Conservation (phyloP, 2,888 invertebrate genomes). For the Dyspetes luteomarginatus region DNA sequence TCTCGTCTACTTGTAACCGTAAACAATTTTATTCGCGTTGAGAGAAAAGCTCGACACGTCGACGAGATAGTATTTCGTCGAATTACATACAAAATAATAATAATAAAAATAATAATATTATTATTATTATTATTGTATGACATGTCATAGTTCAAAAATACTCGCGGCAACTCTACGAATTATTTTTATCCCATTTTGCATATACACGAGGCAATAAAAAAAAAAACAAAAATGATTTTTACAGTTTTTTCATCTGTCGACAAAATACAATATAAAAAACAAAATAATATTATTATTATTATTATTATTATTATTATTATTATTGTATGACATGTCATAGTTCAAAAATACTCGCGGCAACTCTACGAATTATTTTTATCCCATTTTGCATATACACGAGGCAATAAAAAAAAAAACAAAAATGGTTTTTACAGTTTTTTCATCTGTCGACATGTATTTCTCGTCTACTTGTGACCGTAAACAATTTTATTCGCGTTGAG, state of each 20-base stretch:
- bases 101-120: no score
- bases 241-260: no score
- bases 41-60: conserved; percentile 27
- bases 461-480: background rate
- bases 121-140: no score
- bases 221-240: background rate
- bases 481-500: conserved; percentile 38
- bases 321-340: no score
- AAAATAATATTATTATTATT: no score
- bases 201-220: background rate
- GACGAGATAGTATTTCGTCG: conserved; percentile 6
- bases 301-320: no score
- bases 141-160: no score
- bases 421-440: background rate
- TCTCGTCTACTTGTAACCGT: background rate
- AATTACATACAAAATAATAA: no score
- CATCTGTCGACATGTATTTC: background rate
- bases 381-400: background rate
- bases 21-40: conserved; percentile 36
- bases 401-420: background rate
- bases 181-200: background rate
- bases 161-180: no score
- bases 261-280: no score
- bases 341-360: no score
- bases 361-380: no score